Conservation (phyloP, 2,113 vertebrate genomes). For the Shinisaurus crocodilurus region DNA sequence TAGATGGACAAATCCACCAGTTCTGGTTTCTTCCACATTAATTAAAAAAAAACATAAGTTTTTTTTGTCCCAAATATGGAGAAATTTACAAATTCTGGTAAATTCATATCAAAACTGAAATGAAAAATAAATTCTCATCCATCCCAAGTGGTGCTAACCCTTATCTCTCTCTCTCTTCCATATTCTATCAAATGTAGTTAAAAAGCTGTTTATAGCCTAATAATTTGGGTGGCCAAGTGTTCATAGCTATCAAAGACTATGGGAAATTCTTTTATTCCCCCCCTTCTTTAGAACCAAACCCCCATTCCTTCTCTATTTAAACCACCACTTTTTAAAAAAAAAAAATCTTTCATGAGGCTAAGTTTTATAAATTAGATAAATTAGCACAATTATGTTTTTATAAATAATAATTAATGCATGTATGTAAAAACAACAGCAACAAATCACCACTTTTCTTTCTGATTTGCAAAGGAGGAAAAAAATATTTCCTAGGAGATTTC, state of each 20-base stretch:
- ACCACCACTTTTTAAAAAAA: background rate
- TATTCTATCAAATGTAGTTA: background rate
- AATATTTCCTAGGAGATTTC: constrained; percentile 40
- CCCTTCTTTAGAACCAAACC: background rate
- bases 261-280: background rate
- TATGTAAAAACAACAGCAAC: constrained; percentile 12
- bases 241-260: background rate
- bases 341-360: background rate
- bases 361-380: background rate
- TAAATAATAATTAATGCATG: constrained; percentile 23
- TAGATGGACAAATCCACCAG: no score
- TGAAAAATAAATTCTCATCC: no score
- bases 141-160: background rate
- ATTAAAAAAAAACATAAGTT: no score
- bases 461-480: background rate
- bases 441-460: background rate
- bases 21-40: no score
- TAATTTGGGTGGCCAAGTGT: background rate
- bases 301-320: background rate
- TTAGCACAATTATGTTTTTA: background rate
- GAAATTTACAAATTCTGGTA: no score
- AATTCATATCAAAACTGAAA: no score
- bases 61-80: no score
- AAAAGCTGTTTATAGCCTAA: background rate
- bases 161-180: background rate